Percentiles rank a stretch among this genome's conserved stretches.
These are phyloP conservation scores for Anodontia alba DNA, from an alignment of 2,888 invertebrate species.

Conservation along the genomic window DNA sequence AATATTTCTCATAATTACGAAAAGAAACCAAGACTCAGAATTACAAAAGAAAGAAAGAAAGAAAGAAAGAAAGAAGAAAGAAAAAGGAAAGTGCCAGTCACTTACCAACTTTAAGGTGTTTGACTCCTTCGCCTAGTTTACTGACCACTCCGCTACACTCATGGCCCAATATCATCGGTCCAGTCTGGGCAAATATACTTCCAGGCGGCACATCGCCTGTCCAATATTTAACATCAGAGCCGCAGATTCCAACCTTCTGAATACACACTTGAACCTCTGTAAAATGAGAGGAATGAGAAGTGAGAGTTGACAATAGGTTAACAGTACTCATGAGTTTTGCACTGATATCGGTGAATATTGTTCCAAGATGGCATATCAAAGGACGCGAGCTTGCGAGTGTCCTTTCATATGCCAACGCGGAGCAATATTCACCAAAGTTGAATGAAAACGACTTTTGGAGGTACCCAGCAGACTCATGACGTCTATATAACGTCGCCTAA, in stretches of 20 bases:
- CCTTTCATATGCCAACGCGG: background rate
- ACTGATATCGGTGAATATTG: too few species aligned
- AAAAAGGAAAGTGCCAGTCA: too few species aligned
- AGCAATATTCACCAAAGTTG: background rate
- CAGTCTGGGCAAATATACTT: constrained; percentile 90
- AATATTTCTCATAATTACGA: background rate
- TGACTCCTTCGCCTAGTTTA: constrained; percentile 89
- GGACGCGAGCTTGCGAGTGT: too few species aligned
- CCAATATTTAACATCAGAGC: constrained; percentile 96
- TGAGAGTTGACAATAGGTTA: too few species aligned
- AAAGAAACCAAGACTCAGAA: background rate
- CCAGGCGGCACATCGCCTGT: constrained; percentile 93
- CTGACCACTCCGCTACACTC: constrained; percentile 89
- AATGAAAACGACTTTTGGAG: too few species aligned
- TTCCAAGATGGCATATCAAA: too few species aligned
- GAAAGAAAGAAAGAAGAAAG: too few species aligned
- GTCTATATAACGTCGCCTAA: too few species aligned
- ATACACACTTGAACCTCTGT: constrained; percentile 94
- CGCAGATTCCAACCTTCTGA: constrained; percentile 97
- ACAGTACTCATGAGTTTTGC: too few species aligned
- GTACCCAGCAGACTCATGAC: too few species aligned
- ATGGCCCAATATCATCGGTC: constrained; percentile 97
- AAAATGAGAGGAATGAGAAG: background rate
- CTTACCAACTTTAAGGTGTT: constrained; percentile 86
- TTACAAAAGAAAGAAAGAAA: too few species aligned